Percentiles rank a stretch among this genome's conserved stretches.
These are phyloP conservation scores for Caiman crocodilus DNA, from an alignment of 2,797 vertebrate species.

Conservation along the genomic window DNA sequence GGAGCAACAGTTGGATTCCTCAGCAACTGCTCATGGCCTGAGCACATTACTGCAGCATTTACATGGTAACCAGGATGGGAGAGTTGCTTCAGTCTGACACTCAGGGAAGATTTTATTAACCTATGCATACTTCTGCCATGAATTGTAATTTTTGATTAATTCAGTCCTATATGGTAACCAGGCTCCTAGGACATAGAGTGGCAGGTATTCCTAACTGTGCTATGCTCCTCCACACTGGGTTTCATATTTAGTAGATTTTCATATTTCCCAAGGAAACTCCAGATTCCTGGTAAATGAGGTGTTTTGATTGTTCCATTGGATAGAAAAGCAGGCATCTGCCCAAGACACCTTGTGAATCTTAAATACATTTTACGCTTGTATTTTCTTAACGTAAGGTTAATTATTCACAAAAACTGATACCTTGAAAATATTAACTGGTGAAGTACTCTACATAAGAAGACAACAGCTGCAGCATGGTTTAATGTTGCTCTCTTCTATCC, in stretches of 20 bases:
- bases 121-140: constrained; percentile 58
- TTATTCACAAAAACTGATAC: neutral
- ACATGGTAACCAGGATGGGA: constrained; percentile 12
- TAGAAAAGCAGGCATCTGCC: neutral
- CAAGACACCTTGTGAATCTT: neutral
- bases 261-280: neutral
- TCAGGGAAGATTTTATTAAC: constrained; percentile 53
- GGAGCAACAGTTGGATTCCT: constrained; percentile 69
- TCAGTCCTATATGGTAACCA: neutral
- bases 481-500: neutral
- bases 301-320: neutral
- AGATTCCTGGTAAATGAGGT: neutral
- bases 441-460: neutral
- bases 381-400: neutral
- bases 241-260: constrained; percentile 4
- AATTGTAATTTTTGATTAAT: constrained; percentile 56
- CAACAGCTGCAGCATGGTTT: neutral
- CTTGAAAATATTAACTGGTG: neutral
- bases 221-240: constrained; percentile 37
- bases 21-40: constrained; percentile 60
- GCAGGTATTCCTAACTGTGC: constrained; percentile 24
- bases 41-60: constrained; percentile 11
- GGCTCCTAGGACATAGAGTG: constrained; percentile 35
- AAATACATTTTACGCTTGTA: neutral
- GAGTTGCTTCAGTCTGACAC: neutral